Conservation (phyloP, 2,888 invertebrate species). For the Synanthedon andrenaeformis region DNA sequence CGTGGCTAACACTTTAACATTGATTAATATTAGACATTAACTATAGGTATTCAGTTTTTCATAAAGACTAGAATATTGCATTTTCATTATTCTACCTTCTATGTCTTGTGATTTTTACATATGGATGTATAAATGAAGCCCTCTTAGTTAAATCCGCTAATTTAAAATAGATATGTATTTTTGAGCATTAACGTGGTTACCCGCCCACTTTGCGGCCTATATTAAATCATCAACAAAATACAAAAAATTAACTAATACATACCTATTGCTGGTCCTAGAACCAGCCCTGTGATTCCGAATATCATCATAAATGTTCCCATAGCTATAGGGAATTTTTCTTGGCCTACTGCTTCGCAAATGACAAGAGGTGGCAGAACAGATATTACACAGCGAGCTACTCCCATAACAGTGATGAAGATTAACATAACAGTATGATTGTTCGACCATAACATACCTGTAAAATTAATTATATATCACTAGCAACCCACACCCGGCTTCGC, state of each 20-base stretch:
- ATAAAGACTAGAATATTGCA: too few relatives aligned
- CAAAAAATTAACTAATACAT: constrained; percentile 14
- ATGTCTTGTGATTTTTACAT: too few relatives aligned
- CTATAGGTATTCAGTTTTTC: too few relatives aligned
- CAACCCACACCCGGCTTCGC: neutral
- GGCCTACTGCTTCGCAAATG: constrained; percentile 65
- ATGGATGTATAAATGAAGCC: too few relatives aligned
- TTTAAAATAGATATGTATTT: too few relatives aligned
- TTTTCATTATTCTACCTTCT: too few relatives aligned
- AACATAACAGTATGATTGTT: constrained; percentile 22
- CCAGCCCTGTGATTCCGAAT: constrained; percentile 58
- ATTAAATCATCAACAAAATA: too few relatives aligned
- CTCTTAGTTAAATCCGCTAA: too few relatives aligned
- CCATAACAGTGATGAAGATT: constrained; percentile 47
- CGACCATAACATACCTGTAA: constrained; percentile 39
- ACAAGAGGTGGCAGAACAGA: constrained; percentile 66
- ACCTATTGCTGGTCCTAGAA: constrained; percentile 71
- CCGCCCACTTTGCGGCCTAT: too few relatives aligned
- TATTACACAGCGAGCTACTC: constrained; percentile 65
- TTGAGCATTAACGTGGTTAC: too few relatives aligned
- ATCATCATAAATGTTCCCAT: constrained; percentile 70
- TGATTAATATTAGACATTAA: too few relatives aligned
- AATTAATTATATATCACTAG: neutral
- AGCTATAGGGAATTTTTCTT: constrained; percentile 70
- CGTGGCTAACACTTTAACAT: too few relatives aligned